phyloP scores from a whole-genome alignment of 2,888 invertebrate genomes.

The Cyaniris semiargus region DNA sequence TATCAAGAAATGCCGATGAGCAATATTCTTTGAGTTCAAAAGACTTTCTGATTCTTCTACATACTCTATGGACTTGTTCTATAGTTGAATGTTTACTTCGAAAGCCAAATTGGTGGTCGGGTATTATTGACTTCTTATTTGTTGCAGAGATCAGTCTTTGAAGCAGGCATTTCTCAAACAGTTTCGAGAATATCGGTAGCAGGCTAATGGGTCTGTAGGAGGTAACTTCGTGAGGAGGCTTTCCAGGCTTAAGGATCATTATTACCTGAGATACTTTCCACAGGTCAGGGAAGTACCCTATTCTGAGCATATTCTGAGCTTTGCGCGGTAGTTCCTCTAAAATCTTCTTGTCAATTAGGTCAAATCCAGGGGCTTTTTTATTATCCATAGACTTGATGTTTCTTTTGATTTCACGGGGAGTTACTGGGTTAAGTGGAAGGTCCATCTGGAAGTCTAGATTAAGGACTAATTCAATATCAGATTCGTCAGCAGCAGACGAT shows the following conservation, averaged over 20 bases:
- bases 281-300: not conserved
- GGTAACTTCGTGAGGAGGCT: slow-evolving; percentile 11
- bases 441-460: not conserved
- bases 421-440: not conserved
- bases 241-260: not conserved
- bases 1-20: not conserved
- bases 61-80: too few relatives aligned
- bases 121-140: too few relatives aligned
- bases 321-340: slow-evolving; percentile 38
- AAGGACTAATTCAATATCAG: not conserved
- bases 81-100: too few relatives aligned
- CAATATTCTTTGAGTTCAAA: slow-evolving; percentile 30
- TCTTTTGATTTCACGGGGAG: too few relatives aligned
- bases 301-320: slow-evolving; percentile 33
- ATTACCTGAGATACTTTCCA: not conserved
- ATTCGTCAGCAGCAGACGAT: not conserved
- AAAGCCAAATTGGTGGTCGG: too few relatives aligned
- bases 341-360: too few relatives aligned
- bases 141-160: too few relatives aligned
- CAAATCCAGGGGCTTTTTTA: too few relatives aligned
- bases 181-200: not conserved
- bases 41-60: too few relatives aligned
- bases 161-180: not conserved
- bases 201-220: slow-evolving; percentile 35
- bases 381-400: too few relatives aligned